Conservation (phyloP, 2,113 vertebrate genomes). For the Corythaeola cristata region DNA sequence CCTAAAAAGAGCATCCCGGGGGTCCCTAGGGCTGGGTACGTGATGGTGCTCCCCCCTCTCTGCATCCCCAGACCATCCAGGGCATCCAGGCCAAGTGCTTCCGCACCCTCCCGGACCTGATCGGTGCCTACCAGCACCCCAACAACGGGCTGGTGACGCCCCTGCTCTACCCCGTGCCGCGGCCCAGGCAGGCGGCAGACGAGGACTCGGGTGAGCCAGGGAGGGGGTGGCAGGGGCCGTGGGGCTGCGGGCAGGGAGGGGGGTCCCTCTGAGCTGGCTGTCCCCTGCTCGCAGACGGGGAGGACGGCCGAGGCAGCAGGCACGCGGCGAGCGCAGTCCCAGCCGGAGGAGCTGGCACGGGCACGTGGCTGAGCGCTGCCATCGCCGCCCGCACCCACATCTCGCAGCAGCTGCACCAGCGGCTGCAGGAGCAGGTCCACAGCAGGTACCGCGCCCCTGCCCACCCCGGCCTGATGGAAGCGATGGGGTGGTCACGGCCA, state of each 20-base stretch:
- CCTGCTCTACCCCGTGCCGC: slow-evolving; percentile 79
- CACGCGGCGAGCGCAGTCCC: not conserved
- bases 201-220: slow-evolving; percentile 79
- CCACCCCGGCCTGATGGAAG: not conserved
- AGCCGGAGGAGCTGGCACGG: not conserved
- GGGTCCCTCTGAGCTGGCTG: not conserved
- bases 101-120: slow-evolving; percentile 81
- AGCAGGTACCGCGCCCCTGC: slow-evolving; percentile 61
- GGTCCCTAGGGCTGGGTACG: not conserved
- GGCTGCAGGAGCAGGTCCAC: slow-evolving; percentile 79
- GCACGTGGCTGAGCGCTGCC: not conserved
- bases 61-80: slow-evolving; percentile 77
- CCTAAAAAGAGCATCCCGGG: not conserved
- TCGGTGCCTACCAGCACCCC: slow-evolving; percentile 84
- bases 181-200: slow-evolving; percentile 57
- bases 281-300: slow-evolving; percentile 58
- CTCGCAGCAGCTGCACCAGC: slow-evolving; percentile 74
- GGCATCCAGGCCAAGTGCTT: slow-evolving; percentile 87
- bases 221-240: fast-evolving
- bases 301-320: slow-evolving; percentile 73
- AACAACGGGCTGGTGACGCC: slow-evolving; percentile 84
- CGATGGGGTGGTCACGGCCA: fast-evolving
- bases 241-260: fast-evolving
- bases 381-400: not conserved
- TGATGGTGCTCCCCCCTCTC: fast-evolving